A percentile compares a stretch with the other conserved stretches of the same genome.
These are phyloP conservation scores for Ariopsis seemanni DNA, from an alignment of 2,113 vertebrate species.

Conservation along the genomic window DNA sequence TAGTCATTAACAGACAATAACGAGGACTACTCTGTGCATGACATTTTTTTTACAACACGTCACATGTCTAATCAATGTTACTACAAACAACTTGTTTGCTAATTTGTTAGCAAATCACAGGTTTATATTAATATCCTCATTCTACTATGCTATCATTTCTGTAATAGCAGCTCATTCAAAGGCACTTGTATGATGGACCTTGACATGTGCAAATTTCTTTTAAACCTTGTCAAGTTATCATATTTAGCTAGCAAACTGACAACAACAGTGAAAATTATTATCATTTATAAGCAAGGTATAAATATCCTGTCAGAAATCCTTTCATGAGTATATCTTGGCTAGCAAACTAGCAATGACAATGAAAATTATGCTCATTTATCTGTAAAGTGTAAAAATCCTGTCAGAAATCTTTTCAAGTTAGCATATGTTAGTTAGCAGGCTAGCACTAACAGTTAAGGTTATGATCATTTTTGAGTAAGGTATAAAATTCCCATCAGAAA, in stretches of 20 bases:
- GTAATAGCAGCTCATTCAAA: neutral
- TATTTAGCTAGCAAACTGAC: neutral
- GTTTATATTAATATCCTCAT: neutral
- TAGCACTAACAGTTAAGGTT: neutral
- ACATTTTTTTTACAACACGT: neutral
- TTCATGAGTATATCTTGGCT: neutral
- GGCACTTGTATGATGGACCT: too few relatives aligned
- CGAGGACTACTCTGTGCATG: neutral
- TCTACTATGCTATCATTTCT: neutral
- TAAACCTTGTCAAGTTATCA: neutral
- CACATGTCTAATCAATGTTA: neutral
- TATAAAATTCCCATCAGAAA: neutral
- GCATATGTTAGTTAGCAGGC: neutral
- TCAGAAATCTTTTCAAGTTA: neutral
- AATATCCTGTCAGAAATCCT: neutral
- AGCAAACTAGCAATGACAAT: neutral
- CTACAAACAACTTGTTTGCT: neutral
- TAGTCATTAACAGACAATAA: neutral
- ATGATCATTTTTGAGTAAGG: neutral
- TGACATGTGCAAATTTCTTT: too few relatives aligned
- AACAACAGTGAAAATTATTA: neutral
- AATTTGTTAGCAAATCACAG: neutral
- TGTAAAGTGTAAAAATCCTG: neutral
- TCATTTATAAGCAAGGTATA: neutral
- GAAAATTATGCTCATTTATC: neutral